Evolutionary conservation across 2,888 invertebrate species (phyloP).

Genomic region (Oconnorella tubifera): DNA sequence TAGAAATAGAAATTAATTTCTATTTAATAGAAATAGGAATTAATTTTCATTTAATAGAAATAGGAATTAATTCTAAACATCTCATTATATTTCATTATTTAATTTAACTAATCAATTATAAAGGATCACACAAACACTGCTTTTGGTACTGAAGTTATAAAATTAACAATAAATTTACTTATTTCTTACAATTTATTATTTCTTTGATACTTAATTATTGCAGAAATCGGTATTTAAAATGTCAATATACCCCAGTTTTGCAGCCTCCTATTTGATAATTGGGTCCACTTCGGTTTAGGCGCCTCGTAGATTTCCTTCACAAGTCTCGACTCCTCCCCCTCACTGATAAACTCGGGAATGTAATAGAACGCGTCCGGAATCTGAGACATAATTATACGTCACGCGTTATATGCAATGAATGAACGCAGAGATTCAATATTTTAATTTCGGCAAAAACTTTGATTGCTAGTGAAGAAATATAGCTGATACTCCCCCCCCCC

Average conservation of each 20-base stretch:
- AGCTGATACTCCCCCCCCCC: too few species aligned
- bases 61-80: too few species aligned
- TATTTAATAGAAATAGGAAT: too few species aligned
- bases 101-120: too few species aligned
- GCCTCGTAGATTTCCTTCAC: conserved; percentile 71
- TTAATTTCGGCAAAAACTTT: too few species aligned
- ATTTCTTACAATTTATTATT: background rate
- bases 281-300: conserved; percentile 95
- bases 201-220: background rate
- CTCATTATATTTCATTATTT: too few species aligned
- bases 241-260: conserved; percentile 81
- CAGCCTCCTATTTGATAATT: conserved; percentile 80
- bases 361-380: conserved; percentile 65
- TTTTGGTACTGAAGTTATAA: background rate
- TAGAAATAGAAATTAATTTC: too few species aligned
- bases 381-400: conserved; percentile 37
- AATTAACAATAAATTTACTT: conserved; percentile 1
- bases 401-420: too few species aligned
- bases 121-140: too few species aligned
- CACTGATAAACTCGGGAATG: conserved; percentile 79
- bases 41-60: too few species aligned
- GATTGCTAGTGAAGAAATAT: too few species aligned
- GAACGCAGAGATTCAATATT: too few species aligned
- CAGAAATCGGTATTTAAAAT: background rate
- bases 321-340: conserved; percentile 64